These are phyloP conservation scores for Lagopus leucura DNA, from an alignment of 2,113 vertebrate genomes.

Conservation along the genomic window DNA sequence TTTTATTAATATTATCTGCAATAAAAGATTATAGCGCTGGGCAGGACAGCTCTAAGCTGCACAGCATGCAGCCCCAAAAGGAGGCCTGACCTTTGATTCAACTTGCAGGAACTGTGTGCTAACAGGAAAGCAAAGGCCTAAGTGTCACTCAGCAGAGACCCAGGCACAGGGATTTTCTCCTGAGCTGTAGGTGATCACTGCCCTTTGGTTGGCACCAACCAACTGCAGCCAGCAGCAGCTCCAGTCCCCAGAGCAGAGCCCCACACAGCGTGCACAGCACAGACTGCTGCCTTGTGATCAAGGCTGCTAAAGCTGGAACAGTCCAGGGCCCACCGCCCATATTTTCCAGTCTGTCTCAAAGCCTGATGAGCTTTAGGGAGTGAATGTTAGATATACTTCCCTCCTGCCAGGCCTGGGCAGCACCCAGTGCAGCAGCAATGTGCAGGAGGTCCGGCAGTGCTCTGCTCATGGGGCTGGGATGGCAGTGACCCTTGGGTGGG, in stretches of 20 bases:
- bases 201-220: neutral
- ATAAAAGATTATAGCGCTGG: conserved; percentile 36
- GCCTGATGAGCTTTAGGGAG: rapidly evolving
- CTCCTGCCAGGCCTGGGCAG: neutral
- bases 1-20: conserved; percentile 49
- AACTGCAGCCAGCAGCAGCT: rapidly evolving
- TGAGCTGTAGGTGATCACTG: neutral
- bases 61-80: neutral
- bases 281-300: neutral
- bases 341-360: neutral
- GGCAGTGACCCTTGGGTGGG: neutral
- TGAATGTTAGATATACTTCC: neutral
- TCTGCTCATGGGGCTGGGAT: neutral
- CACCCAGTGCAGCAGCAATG: neutral
- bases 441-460: neutral
- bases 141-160: neutral
- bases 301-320: neutral
- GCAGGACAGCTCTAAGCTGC: neutral
- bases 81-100: conserved; percentile 2
- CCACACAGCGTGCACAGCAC: too few species aligned
- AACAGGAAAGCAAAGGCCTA: neutral
- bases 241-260: neutral
- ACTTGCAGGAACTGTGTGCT: neutral
- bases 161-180: neutral
- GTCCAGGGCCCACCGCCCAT: neutral